These are phyloP conservation scores for Heteractis magnifica DNA, from an alignment of 92 coral and sea anemone species.

Conservation along the genomic window DNA sequence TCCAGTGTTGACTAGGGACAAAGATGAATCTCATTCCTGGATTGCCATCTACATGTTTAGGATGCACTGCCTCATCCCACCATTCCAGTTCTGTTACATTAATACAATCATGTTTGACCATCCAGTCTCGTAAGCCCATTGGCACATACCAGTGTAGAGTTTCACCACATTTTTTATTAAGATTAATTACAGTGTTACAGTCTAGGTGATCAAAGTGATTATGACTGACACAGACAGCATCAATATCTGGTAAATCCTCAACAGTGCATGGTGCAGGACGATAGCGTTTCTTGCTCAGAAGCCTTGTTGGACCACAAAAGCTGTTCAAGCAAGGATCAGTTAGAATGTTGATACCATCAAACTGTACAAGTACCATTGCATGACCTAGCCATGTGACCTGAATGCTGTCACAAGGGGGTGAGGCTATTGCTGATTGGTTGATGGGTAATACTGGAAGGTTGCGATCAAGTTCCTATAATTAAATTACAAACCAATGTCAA, in stretches of 20 bases:
- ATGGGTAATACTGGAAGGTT: slow-evolving; percentile 75
- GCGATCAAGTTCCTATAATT: slow-evolving; percentile 62
- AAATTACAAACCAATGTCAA: neutral
- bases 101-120: slow-evolving; percentile 58
- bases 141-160: slow-evolving; percentile 84
- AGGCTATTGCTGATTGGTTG: slow-evolving; percentile 46
- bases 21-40: slow-evolving; percentile 60
- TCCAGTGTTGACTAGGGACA: slow-evolving; percentile 92
- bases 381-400: slow-evolving; percentile 97
- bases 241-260: slow-evolving; percentile 66
- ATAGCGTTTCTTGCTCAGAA: slow-evolving; percentile 67
- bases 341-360: slow-evolving; percentile 78
- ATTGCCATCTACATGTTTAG: slow-evolving; percentile 17
- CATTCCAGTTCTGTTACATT: slow-evolving; percentile 84
- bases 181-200: slow-evolving; percentile 50
- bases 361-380: slow-evolving; percentile 82
- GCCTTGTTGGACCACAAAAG: slow-evolving; percentile 59
- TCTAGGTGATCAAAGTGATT: slow-evolving; percentile 90
- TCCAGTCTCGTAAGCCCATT: slow-evolving; percentile 74
- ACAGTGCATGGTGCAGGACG: slow-evolving; percentile 86
- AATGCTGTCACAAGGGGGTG: slow-evolving; percentile 68
- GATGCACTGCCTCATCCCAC: slow-evolving; percentile 69
- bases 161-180: slow-evolving; percentile 59
- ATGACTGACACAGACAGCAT: slow-evolving; percentile 90
- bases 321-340: slow-evolving; percentile 80